Evolutionary conservation across 2,888 invertebrate genomes (phyloP), one percentile per base, ranked within the genome.

Genomic region (Rhodophaea formosa): DNA sequence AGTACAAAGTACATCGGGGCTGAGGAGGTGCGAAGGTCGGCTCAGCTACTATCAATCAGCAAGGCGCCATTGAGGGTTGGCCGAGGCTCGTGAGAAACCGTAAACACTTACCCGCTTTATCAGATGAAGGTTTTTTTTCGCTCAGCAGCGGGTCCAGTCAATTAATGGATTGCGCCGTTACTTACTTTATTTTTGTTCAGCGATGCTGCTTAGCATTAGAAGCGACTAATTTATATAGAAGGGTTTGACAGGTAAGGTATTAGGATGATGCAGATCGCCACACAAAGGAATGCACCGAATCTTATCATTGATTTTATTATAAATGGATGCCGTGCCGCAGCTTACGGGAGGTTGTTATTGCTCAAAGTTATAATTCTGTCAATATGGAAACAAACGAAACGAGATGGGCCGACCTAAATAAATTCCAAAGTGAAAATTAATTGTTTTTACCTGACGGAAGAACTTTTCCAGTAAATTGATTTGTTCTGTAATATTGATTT

Each of bases 61-160:
- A 75, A 86, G 91, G 90, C 90, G 91, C 91, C 90, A 91, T 90
- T 88, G 89, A 91, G 89, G 89, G 89, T 83, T 88, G 87, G 85
- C 74, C 82, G 78, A 80, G 82, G 80, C 80, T 86, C 88, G 89
- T 91, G 89, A 91, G 91, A 90, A 90, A 86, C 87, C 83, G 89
- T 91, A 90, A 91, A 91, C 89, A 89, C 89, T 89, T 90, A 88
- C 86, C 82, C 86, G 80, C 79, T 84, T 89, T 88, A 91, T 90
- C 90, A 82, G 87, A 89, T 88, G 81, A 81, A 79, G 71, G 76
- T 84, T 90, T 88, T 88, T n/a, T 89, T 88, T 84, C 77, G 77
- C 86, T 78, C 80, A 80, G 81, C 84, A 75, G 84, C 86, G 80
- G 86, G 88, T 88, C 88, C 88, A 74, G 84, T 88, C 88, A 86